phyloP scores from a whole-genome alignment of 2,888 invertebrate species.

The Marronus borbonicus region DNA sequence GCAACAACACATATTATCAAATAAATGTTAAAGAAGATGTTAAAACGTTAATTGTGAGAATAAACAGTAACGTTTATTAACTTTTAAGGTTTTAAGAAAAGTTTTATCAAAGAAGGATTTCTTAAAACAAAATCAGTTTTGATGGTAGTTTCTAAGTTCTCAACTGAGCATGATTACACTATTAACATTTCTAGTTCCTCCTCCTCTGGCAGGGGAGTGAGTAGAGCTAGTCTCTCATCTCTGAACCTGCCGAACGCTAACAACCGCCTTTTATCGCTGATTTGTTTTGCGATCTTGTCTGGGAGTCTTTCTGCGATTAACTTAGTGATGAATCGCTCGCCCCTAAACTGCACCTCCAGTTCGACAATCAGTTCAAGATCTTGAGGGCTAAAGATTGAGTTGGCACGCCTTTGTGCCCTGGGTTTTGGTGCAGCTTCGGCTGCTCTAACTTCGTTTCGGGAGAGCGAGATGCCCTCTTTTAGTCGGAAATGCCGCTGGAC shows the following conservation, averaged over 20 bases:
- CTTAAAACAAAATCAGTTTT: too few relatives aligned
- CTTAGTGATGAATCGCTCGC: slow-evolving; percentile 25
- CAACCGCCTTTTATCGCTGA: slow-evolving; percentile 9
- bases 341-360: slow-evolving; percentile 16
- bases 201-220: not conserved
- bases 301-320: slow-evolving; percentile 4
- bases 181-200: not conserved
- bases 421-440: slow-evolving; percentile 1
- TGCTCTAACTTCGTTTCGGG: slow-evolving; percentile 32
- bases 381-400: slow-evolving; percentile 4
- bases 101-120: too few relatives aligned
- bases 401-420: not conserved
- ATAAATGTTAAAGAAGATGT: too few relatives aligned
- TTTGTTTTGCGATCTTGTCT: slow-evolving; percentile 20
- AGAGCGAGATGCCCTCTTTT: slow-evolving; percentile 24
- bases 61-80: too few relatives aligned
- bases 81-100: too few relatives aligned
- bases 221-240: not conserved
- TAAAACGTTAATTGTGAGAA: too few relatives aligned
- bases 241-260: not conserved
- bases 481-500: not conserved
- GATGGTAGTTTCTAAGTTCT: too few relatives aligned
- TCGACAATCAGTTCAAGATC: not conserved
- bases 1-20: too few relatives aligned
- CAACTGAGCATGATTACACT: too few relatives aligned